Percentiles rank a stretch among this genome's conserved stretches.
Conservation (phyloP, 1,140 invertebrate species). For the Phenacoccus solenopsis region DNA sequence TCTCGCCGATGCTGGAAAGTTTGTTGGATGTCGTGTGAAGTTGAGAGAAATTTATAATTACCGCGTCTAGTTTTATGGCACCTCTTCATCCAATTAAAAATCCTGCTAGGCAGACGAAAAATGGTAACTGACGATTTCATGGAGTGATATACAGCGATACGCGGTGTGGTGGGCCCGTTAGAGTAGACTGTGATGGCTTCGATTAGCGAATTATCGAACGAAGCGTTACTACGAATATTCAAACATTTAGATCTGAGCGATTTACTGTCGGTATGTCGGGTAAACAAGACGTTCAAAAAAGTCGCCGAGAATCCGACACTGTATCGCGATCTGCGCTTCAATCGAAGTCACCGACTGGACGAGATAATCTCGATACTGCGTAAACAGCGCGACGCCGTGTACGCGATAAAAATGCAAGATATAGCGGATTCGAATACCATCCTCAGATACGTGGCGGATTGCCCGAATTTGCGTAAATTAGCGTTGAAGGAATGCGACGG, state of each 20-base stretch:
- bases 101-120: too few relatives aligned
- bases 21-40: too few relatives aligned
- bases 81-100: too few relatives aligned
- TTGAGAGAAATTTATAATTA: too few relatives aligned
- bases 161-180: too few relatives aligned
- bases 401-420: background rate
- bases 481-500: background rate
- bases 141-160: too few relatives aligned
- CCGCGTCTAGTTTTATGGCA: too few relatives aligned
- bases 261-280: background rate
- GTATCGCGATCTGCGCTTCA: background rate
- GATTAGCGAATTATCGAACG: background rate
- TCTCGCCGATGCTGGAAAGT: too few relatives aligned
- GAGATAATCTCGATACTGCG: background rate
- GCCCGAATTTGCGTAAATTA: background rate
- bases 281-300: background rate
- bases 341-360: background rate
- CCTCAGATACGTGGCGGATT: background rate
- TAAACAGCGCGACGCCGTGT: background rate
- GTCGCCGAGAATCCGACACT: background rate
- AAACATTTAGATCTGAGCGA: background rate
- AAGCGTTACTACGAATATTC: background rate
- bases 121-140: too few relatives aligned
- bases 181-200: too few relatives aligned
- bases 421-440: slow-evolving; percentile 7